Evolutionary conservation across 2,113 vertebrate genomes (phyloP).

Genomic region (Elaphurus davidianus): DNA sequence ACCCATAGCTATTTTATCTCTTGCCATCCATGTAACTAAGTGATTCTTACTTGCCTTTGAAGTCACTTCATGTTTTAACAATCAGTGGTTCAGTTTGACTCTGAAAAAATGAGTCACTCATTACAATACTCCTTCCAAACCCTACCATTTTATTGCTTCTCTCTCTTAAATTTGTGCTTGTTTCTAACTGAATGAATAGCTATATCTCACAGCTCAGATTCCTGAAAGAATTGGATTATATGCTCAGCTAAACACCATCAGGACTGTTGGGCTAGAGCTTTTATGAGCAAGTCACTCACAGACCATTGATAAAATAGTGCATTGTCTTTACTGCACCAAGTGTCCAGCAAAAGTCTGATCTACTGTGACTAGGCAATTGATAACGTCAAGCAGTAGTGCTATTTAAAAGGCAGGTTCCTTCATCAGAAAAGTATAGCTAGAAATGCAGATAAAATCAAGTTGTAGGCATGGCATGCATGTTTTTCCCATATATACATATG

Average conservation of each 20-base stretch:
- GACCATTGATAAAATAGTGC: background rate
- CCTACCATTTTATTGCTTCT: background rate
- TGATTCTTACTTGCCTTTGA: background rate
- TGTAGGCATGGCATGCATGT: background rate
- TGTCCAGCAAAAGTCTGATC: background rate
- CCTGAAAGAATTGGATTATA: background rate
- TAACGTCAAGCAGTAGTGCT: background rate
- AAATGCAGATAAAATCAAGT: background rate
- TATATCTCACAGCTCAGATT: background rate
- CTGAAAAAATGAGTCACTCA: background rate
- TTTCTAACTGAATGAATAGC: background rate
- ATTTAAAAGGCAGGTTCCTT: background rate
- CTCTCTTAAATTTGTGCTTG: background rate
- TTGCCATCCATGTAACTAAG: background rate
- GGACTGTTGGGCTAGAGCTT: background rate
- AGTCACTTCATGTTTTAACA: background rate
- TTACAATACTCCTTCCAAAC: background rate
- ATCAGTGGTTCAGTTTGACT: background rate
- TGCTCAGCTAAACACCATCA: background rate
- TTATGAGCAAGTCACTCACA: background rate
- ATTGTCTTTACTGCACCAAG: background rate
- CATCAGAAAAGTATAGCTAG: background rate
- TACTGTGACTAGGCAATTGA: background rate
- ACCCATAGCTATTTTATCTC: background rate
- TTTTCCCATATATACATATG: background rate